Base-by-base conservation (phyloP, 2,888 invertebrate genomes). In the Syrphus vitripennis region DNA sequence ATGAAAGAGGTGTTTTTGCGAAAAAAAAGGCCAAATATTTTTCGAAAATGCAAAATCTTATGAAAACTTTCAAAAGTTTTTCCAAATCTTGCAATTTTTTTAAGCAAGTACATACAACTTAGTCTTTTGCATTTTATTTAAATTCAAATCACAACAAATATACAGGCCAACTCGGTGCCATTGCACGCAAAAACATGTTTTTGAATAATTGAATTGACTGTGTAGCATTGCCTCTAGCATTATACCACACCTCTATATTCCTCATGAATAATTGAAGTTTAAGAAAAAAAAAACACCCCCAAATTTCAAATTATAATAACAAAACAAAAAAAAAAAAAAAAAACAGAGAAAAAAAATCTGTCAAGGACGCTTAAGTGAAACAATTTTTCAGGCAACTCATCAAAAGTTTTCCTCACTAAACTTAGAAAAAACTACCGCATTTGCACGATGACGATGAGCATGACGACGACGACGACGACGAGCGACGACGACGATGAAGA, bases 351-450 rank as follows among this genome's bases (percentile, higher is more conserved):
- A n/a, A 65, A 65, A 48, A 65, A 34, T 50, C 67, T 67, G 67
- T 67, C 67, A 67, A 67, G 67, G 50, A 67, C 67, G 67, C 67
- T 67, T 31, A 55, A 65, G 40, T 75, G 74, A 67, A 67, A 50
- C 74, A 75, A 34, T 65, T 55, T 74, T 63, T 29, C 74, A 75
- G 40, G 63, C 53, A 63, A 40, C 48, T 74, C 53, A 53, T 63
- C 29, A 75, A 65, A 75, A 65, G 21, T 53, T 75, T 42, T 65
- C 55, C 29, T 42, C 21, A 50, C 42, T 57, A 24, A 76, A 67
- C 31, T 34, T 29, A 53, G 21, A 24, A 67, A 57, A 67, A 74
- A 74, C 50, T 55, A 57, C 65, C 53, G 55, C 65, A 57, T 34
- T 59, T 67, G 37, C 37, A 57, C 45, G 55, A 50, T 37, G 34